Conservation (phyloP, 2,888 invertebrate genomes). For the Meteorus colon region DNA sequence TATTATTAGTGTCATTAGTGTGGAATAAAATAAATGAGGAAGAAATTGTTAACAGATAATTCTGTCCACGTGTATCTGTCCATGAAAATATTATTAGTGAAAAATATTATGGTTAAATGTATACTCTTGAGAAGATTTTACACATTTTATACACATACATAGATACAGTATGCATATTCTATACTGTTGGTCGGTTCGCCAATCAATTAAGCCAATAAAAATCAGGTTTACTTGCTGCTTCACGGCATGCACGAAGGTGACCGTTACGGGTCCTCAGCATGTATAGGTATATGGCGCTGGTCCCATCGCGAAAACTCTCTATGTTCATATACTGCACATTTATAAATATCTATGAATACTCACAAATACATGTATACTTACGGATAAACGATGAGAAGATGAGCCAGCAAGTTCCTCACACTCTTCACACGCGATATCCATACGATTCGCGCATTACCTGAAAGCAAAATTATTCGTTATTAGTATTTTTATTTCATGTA, state of each 20-base stretch:
- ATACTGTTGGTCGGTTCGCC: not conserved
- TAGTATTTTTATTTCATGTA: not conserved
- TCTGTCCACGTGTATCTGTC: not conserved
- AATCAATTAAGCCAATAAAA: conserved; percentile 28
- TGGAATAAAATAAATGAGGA: conserved; percentile 24
- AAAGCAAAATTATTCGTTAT: not conserved
- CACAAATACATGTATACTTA: conserved; percentile 7
- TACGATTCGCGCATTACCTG: not conserved
- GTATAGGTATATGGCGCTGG: conserved; percentile 8
- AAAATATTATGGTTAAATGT: conserved; percentile 16
- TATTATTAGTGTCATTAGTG: conserved; percentile 34
- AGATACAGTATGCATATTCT: not conserved
- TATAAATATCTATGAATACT: conserved; percentile 5
- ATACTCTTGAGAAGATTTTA: not conserved
- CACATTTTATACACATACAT: not conserved
- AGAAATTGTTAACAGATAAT: conserved; percentile 24
- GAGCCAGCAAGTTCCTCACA: conserved; percentile 6
- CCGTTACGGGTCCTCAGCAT: conserved; percentile 25
- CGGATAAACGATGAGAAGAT: conserved; percentile 1
- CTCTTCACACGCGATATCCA: not conserved
- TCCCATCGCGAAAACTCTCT: conserved; percentile 24
- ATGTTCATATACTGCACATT: not conserved
- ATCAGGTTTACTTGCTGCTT: conserved; percentile 16
- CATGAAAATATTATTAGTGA: not conserved
- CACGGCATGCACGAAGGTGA: conserved; percentile 15